Conservation (phyloP, 2,888 invertebrate genomes). For the Phytoseiulus persimilis region DNA sequence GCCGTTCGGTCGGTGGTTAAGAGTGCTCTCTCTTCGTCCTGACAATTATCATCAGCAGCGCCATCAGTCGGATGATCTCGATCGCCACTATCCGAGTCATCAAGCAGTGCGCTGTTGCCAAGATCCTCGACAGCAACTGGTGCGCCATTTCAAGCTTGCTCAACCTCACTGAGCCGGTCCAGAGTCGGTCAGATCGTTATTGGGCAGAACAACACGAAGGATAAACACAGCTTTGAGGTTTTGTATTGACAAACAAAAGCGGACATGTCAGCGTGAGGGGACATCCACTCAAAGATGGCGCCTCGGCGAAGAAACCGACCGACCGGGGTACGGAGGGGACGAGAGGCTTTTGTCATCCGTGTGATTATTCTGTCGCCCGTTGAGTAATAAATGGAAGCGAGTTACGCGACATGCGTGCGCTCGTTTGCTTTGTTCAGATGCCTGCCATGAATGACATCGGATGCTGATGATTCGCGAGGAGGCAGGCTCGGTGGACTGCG, state of each 20-base stretch:
- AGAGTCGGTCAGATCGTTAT: neutral
- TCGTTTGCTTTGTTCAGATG: neutral
- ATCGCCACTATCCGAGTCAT: neutral
- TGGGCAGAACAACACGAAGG: neutral
- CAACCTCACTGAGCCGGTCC: neutral
- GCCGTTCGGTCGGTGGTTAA: neutral
- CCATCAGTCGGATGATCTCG: neutral
- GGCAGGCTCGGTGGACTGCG: no score
- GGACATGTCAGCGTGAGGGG: neutral
- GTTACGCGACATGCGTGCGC: neutral
- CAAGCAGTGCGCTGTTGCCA: neutral
- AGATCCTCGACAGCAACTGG: neutral
- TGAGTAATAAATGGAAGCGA: neutral
- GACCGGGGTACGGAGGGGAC: neutral
- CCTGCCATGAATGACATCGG: neutral
- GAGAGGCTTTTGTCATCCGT: neutral
- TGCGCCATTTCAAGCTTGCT: neutral
- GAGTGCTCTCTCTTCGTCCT: neutral
- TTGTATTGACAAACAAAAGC: neutral
- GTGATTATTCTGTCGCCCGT: neutral
- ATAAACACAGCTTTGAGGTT: neutral
- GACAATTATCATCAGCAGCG: neutral
- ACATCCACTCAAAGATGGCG: neutral
- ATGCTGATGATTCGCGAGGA: neutral
- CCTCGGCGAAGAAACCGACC: neutral